These are phyloP conservation scores for Poeciliopsis presidionis DNA, from an alignment of 2,797 vertebrate species.

Conservation along the genomic window DNA sequence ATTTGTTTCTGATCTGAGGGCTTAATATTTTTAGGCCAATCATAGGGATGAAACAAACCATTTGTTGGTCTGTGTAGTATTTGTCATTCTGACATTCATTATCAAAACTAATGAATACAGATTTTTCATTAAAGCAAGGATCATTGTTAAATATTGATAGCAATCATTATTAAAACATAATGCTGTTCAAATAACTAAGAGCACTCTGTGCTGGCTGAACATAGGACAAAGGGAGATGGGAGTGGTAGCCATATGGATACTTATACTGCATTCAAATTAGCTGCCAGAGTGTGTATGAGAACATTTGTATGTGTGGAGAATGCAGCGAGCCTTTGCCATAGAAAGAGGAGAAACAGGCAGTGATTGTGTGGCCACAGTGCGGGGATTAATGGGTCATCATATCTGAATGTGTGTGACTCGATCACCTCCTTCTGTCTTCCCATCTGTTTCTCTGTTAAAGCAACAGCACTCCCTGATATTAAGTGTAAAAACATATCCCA, in stretches of 20 bases:
- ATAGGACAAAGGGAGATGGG: conserved; percentile 40
- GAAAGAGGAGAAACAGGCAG: conserved; percentile 34
- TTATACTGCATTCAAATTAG: conserved; percentile 61
- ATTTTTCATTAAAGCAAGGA: not conserved
- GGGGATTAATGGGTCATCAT: conserved; percentile 63
- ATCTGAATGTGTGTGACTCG: conserved; percentile 34
- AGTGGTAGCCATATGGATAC: conserved; percentile 53
- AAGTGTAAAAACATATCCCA: conserved; percentile 9
- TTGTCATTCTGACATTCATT: not conserved
- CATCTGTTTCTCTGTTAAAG: conserved; percentile 31
- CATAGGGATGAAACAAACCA: not conserved
- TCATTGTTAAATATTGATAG: not conserved
- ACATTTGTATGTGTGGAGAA: conserved; percentile 18
- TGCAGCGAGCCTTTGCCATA: conserved; percentile 38
- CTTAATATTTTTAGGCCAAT: not conserved
- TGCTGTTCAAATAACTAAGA: conserved; percentile 37
- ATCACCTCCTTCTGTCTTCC: conserved; percentile 17
- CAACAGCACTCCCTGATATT: conserved; percentile 3
- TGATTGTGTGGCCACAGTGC: conserved; percentile 47
- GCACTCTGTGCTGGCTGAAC: conserved; percentile 17
- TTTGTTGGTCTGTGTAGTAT: not conserved
- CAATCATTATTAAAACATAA: conserved; percentile 13
- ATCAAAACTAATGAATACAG: not conserved
- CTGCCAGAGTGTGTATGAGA: conserved; percentile 30
- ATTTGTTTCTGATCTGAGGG: not conserved